Conservation (phyloP, 2,113 vertebrate genomes). For the Ciconia maguari region DNA sequence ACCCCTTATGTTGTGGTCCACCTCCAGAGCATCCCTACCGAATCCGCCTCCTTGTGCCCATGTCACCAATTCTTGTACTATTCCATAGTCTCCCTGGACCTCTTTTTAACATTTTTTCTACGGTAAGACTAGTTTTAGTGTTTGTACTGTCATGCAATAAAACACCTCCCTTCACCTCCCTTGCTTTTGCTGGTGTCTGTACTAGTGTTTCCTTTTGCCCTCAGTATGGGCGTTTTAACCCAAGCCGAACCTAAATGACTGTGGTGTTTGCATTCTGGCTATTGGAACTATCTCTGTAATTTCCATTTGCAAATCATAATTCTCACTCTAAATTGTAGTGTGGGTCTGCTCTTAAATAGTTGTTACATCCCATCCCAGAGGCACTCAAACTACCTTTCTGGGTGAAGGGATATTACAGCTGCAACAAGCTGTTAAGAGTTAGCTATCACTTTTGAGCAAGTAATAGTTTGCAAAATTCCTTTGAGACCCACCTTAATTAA, state of each 20-base stretch:
- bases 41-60: neutral
- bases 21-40: neutral
- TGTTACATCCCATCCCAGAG: neutral
- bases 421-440: neutral
- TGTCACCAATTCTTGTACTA: neutral
- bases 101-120: neutral
- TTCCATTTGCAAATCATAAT: conserved; percentile 22
- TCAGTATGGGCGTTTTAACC: neutral
- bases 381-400: neutral
- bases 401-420: neutral
- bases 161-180: neutral
- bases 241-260: neutral
- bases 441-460: neutral
- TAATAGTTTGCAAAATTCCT: neutral
- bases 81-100: neutral
- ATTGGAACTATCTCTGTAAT: conserved; percentile 1
- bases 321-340: neutral
- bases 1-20: neutral
- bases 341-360: neutral
- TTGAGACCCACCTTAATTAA: conserved; percentile 6
- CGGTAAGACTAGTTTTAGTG: neutral
- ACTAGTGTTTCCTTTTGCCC: neutral
- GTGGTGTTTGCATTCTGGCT: neutral
- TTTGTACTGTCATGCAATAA: neutral
- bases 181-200: neutral